phyloP scores from a whole-genome alignment of 2,113 vertebrate genomes.

The Rhinolophus ferrumequinum region DNA sequence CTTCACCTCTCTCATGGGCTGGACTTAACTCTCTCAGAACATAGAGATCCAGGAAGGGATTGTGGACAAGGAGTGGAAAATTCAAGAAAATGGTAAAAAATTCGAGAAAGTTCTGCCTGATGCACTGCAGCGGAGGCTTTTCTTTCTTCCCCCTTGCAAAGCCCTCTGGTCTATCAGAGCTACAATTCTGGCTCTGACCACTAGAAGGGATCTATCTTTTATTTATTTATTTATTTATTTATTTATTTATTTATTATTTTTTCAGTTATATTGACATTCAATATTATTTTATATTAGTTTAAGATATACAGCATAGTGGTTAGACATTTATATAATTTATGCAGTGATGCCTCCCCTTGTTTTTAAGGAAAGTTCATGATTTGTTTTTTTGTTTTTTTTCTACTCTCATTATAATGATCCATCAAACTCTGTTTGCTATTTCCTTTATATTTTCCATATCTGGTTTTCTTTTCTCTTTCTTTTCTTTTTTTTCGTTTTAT shows the following conservation, averaged over 20 bases:
- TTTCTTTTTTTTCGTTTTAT: background rate
- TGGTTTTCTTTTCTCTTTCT: background rate
- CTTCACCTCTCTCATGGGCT: background rate
- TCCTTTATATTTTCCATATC: background rate
- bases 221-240: background rate
- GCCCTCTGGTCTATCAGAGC: background rate
- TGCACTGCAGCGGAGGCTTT: background rate
- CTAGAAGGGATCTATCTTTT: background rate
- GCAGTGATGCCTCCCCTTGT: background rate
- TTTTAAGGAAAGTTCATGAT: background rate
- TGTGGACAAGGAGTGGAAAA: background rate
- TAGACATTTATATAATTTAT: too few relatives aligned
- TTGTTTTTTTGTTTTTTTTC: background rate
- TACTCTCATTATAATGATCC: background rate
- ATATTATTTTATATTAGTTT: too few relatives aligned
- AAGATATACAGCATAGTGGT: too few relatives aligned
- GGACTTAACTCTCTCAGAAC: background rate
- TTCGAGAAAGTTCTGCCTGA: background rate
- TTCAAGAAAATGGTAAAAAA: background rate
- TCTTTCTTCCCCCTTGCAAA: background rate
- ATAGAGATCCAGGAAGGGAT: background rate
- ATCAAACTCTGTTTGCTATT: background rate
- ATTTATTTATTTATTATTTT: too few relatives aligned
- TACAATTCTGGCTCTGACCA: background rate
- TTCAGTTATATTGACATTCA: too few relatives aligned